Evolutionary conservation across 2,797 vertebrate species (phyloP), one percentile per base, ranked within the genome.

Genomic region (Anniella stebbinsi): DNA sequence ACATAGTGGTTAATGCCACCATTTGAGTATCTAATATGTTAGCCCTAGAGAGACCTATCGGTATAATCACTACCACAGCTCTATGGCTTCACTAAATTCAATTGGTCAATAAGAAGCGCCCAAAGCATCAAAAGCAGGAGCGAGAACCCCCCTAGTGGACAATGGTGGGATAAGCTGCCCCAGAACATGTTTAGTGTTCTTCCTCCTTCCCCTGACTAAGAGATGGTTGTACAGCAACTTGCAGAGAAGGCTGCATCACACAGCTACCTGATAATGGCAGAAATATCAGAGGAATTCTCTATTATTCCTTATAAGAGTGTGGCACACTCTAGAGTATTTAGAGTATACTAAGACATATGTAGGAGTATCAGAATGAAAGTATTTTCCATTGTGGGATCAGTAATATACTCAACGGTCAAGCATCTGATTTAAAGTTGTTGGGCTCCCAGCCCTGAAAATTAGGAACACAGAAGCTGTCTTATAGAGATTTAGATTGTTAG

Each of bases 131-230:
- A 72, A 72, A 57, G 11, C 76, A 87, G 80, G 80, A 69, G 67
- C 23, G 45, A 90, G 89, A 84, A 87, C 30, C 70, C 86, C 85
- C 89, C 89, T 87, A 84, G 86, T 87, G 89, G 89, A 77, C 63
- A 83, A 69, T 57, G 21, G 23, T 60, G 51, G 80, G 23, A 90
- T 66, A 77, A 84, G 41, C 86, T 87, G 78, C 48, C 80, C 80
- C 60, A 83, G n/a, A 76, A 69, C 25, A 13, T 30, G 8, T 48
- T 1, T 28, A 18, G 4, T 30, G 25, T 15, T 41, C 5, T 54
- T 18, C 57, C 33, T 4, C 13, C 30, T 45, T 18, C 30, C 12
- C 18, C 3, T 77, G 33, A 33, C n/a, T 6, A 76, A 66, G 75
- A n/a, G 28, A 63, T n/a, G 63, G 23, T 7, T 67, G 41, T 15